These are phyloP conservation scores for Trichechus manatus DNA, from an alignment of 2,113 vertebrate species.

Conservation along the genomic window DNA sequence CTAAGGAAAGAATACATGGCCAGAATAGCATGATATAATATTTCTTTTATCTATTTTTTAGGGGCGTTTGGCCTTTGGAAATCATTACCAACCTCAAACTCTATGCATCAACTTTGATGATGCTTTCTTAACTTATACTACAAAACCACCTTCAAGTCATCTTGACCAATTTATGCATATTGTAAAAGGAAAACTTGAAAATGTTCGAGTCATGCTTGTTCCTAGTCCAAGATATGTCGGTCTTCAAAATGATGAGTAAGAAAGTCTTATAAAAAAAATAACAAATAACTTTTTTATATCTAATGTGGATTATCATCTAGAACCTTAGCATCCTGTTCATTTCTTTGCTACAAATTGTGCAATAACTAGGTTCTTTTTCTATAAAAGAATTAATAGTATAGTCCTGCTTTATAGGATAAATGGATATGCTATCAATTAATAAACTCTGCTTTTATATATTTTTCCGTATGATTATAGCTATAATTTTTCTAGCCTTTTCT, in stretches of 20 bases:
- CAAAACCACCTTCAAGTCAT: conserved; percentile 99
- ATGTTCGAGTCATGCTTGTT: conserved; percentile 98
- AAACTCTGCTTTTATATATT: background rate
- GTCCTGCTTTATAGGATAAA: background rate
- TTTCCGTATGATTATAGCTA: conserved; percentile 20
- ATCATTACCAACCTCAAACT: conserved; percentile 97
- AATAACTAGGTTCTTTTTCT: background rate
- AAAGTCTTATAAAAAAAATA: background rate
- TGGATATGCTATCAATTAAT: background rate
- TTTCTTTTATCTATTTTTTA: conserved; percentile 78
- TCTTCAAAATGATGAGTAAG: conserved; percentile 98
- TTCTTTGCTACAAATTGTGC: conserved; percentile 12
- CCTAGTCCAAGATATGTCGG: conserved; percentile 97
- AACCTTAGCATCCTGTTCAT: background rate
- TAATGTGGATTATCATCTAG: background rate
- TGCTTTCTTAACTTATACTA: conserved; percentile 97
- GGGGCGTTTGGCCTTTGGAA: conserved; percentile 98
- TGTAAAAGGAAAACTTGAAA: conserved; percentile 97
- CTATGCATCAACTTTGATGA: conserved; percentile 98
- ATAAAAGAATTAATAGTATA: background rate
- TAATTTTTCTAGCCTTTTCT: conserved; percentile 6
- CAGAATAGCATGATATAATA: background rate
- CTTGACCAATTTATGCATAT: conserved; percentile 99
- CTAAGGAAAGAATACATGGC: background rate
- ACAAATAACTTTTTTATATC: background rate